Base-by-base conservation (phyloP, 2,113 vertebrate genomes). In the Chionomys nivalis region DNA sequence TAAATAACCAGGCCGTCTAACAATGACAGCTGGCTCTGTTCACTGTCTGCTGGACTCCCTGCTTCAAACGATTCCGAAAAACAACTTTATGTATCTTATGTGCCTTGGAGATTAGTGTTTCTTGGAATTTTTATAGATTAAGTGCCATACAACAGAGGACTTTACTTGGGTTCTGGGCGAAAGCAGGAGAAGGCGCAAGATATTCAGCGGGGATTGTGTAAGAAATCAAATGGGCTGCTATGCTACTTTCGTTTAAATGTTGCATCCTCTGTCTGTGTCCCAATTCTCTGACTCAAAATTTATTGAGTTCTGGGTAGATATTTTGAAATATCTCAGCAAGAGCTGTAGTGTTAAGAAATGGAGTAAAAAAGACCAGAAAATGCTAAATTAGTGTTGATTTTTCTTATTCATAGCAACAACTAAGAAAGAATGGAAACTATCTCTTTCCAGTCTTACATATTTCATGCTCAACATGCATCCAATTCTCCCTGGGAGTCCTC, bases 261-360 rank as follows among this genome's bases (percentile, higher is more conserved):
- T 70, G 24, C 33, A 78, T 66, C 13, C 19, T 89, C 61, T 73
- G 17, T 82, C 61, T 73, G 23, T 28, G 31, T 88, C 24, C 21
- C 36, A 39, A 26, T 68, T 79, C 39, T 76, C 70, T 88, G 1
- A 42, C 55, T 87, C 70, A 88, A 58, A 63, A 21, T 76, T 21
- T 16, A 36, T 1, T 47, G 61, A 52, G 39, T 55, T 79, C 10
- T 1, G 55, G 13, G 31, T 26, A 83, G 36, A 55, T 85, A 52
- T n/a, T 91, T 76, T 81, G 6, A 33, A 77, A 90, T 90, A 65
- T 68, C 79, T 52, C 96, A 19, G 73, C 88, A 94, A 90, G 52
- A 81, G 65, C 24, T 94, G 44, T 73, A 86, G 14, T 76, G 42
- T 81, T 93, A 90, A 39, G 12, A 95, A 96, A 82, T 36, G 26